phyloP scores from a whole-genome alignment of 53 echinoderm and acorn worm genomes.

The Temnopleurus reevesii region DNA sequence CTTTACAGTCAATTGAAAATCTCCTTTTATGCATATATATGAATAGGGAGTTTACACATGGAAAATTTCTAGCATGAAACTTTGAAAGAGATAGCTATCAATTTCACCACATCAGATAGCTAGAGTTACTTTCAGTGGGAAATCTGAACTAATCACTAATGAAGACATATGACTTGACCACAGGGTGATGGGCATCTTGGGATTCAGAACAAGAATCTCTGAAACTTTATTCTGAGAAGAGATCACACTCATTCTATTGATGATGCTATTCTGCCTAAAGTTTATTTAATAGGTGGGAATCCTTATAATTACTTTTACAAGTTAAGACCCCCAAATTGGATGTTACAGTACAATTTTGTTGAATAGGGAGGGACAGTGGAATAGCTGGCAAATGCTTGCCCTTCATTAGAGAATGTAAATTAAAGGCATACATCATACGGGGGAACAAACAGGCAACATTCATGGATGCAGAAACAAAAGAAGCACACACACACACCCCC shows the following conservation, averaged over 20 bases:
- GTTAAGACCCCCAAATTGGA: neutral
- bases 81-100: neutral
- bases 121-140: neutral
- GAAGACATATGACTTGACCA: neutral
- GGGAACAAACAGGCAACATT: too few species aligned
- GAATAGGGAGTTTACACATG: neutral
- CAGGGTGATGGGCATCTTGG: neutral
- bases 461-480: too few species aligned
- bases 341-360: neutral
- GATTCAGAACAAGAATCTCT: neutral
- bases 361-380: neutral
- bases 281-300: neutral
- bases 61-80: neutral
- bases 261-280: neutral
- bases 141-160: neutral
- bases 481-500: too few species aligned
- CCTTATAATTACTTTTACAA: neutral
- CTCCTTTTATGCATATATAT: neutral
- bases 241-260: constrained; percentile 12
- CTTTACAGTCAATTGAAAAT: neutral
- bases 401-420: too few species aligned
- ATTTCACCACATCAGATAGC: neutral
- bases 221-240: constrained; percentile 5
- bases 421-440: too few species aligned
- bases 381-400: neutral